A percentile compares a stretch with the other conserved stretches of the same genome.
These are phyloP conservation scores for Conomelus anceps DNA, from an alignment of 2,888 invertebrate species.

Conservation along the genomic window DNA sequence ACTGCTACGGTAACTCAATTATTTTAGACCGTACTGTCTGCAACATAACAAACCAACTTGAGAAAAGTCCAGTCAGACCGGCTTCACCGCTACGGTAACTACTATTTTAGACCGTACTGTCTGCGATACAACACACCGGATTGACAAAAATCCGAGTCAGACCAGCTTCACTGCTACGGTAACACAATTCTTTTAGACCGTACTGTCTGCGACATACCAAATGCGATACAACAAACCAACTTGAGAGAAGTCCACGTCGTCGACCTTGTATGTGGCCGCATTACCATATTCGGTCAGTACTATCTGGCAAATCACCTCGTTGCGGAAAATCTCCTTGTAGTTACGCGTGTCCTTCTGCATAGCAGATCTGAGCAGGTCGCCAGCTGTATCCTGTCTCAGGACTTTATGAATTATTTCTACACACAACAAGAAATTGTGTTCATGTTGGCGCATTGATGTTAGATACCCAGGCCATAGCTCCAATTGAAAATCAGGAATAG, in stretches of 20 bases:
- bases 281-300: conserved; percentile 69
- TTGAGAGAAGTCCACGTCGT: conserved; percentile 70
- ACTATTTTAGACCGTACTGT: too few relatives aligned
- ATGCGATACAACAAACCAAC: too few relatives aligned
- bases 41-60: too few relatives aligned
- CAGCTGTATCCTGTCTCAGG: conserved; percentile 66
- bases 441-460: conserved; percentile 81
- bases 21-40: too few relatives aligned
- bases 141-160: too few relatives aligned
- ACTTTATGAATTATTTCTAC: conserved; percentile 78
- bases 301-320: conserved; percentile 46
- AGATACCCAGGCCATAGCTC: conserved; percentile 79
- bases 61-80: too few relatives aligned
- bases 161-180: too few relatives aligned
- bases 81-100: too few relatives aligned
- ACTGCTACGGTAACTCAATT: too few relatives aligned
- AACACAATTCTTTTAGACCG: too few relatives aligned
- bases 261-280: conserved; percentile 63
- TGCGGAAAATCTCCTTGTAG: conserved; percentile 43
- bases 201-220: too few relatives aligned
- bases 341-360: conserved; percentile 43
- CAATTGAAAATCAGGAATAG: conserved; percentile 54
- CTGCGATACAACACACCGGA: too few relatives aligned
- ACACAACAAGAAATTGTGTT: conserved; percentile 65
- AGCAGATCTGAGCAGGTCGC: conserved; percentile 55